Conservation (phyloP, 2,113 vertebrate species). For the Laticauda laticaudata region DNA sequence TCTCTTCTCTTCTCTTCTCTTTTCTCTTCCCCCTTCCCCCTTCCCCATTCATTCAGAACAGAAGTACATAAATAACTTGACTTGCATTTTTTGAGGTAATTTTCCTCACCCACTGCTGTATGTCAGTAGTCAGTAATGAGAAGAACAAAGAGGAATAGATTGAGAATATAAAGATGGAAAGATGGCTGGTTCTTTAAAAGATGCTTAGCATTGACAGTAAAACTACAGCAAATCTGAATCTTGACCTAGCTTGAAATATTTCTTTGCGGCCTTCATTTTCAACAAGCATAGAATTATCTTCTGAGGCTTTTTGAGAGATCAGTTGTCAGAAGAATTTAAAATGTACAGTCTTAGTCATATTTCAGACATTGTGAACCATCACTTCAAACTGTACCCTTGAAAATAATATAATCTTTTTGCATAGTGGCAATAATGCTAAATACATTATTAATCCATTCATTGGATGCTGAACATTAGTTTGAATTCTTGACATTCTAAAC, state of each 20-base stretch:
- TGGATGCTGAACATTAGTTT: constrained; percentile 3
- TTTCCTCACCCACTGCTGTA: not conserved
- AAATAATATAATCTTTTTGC: not conserved
- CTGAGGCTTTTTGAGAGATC: not conserved
- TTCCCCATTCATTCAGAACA: not conserved
- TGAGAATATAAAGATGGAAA: not conserved
- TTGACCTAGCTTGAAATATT: not conserved
- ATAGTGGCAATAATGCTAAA: not conserved
- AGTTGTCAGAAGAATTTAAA: not conserved
- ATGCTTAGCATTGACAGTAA: not conserved
- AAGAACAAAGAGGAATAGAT: not conserved
- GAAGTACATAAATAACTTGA: not conserved
- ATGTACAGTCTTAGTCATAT: not conserved
- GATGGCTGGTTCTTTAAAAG: not conserved
- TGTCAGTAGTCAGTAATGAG: not conserved
- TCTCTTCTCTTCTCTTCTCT: no score
- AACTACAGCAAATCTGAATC: not conserved
- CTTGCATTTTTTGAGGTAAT: not conserved
- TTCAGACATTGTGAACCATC: no score
- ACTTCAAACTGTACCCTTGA: not conserved
- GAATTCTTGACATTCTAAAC: constrained; percentile 9
- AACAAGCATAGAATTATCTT: not conserved
- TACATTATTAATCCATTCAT: not conserved
- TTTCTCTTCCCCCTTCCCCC: no score
- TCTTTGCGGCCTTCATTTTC: not conserved